Evolutionary conservation across 2,113 vertebrate species (phyloP), one percentile per base, ranked within the genome.

Genomic region (Antigone vipio): DNA sequence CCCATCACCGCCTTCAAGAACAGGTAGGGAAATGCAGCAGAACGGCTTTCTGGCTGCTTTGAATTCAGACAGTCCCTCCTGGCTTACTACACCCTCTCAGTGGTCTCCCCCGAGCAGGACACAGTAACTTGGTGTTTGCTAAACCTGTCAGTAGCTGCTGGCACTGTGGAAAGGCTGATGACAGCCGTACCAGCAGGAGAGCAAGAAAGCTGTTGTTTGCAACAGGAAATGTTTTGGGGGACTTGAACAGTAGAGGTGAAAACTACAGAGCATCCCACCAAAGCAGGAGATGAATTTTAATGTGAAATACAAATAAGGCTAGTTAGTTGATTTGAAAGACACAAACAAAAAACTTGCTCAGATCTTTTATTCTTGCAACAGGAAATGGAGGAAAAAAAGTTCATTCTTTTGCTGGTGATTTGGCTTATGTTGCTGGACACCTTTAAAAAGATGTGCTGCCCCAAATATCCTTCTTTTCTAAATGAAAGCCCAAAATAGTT

Each of bases 1-100:
- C 45, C 38, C 30, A 21, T 7, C 0, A 0, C 34, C 1, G 1
- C n/a, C 3, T 2, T n/a, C 47, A 22, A 44, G 15, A 80, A 23
- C 0, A 0, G 9, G 29, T 13, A 64, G 35, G 20, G 44, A 78
- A 82, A 40, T 8, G 44, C 11, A 53, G 71, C 34, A 83, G 50
- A 83, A 73, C 0, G 0, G 16, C 42, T 34, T 38, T 55, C 49
- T 68, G 81, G 35, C 21, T 40, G 47, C 40, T 78, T 9, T 15
- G 29, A 40, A 66, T 16, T 68, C 44, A 8, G 20, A 23, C 0
- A 2, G 64, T 40, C 60, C 56, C 49, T 87, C 32, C 58, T 79
- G 83, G 18, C 16, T 77, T 67, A 34, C 24, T 30, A 21, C 29
- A 27, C 16, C 20, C 20, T 72, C 75, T 29, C 18, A 8, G 34